Conservation (phyloP, 1,140 invertebrate species). For the Penaeus vannamei region DNA sequence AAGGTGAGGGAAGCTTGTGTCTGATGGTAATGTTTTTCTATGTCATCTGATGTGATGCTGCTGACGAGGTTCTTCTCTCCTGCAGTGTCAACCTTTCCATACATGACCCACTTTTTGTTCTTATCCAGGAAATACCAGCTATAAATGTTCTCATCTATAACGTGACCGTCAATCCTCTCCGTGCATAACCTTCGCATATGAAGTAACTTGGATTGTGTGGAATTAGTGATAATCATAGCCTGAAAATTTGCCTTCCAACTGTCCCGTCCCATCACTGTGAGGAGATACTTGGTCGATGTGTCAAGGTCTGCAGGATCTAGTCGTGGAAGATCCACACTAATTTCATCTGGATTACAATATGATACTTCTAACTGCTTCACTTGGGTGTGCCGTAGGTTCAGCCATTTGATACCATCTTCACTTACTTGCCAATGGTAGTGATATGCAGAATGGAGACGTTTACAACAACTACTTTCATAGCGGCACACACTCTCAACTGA, state of each 20-base stretch:
- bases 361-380: constrained; percentile 19
- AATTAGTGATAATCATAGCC: constrained; percentile 45
- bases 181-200: constrained; percentile 27
- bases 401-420: constrained; percentile 13
- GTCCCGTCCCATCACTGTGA: constrained; percentile 24
- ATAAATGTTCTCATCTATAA: neutral
- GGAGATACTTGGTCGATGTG: neutral
- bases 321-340: constrained; percentile 22
- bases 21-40: constrained; percentile 43
- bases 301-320: constrained; percentile 16
- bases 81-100: constrained; percentile 46
- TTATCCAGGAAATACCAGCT: constrained; percentile 46
- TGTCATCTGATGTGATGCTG: constrained; percentile 46
- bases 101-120: constrained; percentile 43
- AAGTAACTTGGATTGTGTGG: constrained; percentile 20
- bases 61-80: constrained; percentile 28
- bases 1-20: neutral
- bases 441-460: too few species aligned
- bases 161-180: neutral
- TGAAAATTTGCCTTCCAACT: constrained; percentile 47
- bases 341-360: constrained; percentile 39
- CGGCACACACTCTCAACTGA: too few species aligned
- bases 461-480: too few species aligned
- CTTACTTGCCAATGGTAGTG: constrained; percentile 40
- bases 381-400: neutral